These are phyloP conservation scores for Leucosticte australis DNA, from an alignment of 2,113 vertebrate genomes.

Conservation along the genomic window DNA sequence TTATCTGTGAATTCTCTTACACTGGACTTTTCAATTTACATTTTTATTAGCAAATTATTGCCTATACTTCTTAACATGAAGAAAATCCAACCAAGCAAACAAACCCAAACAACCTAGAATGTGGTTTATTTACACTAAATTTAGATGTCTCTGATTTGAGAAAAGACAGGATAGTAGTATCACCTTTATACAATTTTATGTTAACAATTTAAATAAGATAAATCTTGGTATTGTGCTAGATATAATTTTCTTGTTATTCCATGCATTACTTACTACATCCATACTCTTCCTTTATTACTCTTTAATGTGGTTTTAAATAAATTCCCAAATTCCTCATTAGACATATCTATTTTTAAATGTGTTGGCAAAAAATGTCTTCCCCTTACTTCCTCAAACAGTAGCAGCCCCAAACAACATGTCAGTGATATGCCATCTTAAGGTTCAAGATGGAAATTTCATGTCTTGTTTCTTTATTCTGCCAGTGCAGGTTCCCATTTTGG, in stretches of 20 bases:
- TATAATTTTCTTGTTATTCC: neutral
- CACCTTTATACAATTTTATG: neutral
- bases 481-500: neutral
- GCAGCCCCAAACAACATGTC: neutral
- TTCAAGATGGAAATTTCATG: neutral
- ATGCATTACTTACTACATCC: rapidly evolving
- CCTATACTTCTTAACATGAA: neutral
- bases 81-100: rapidly evolving
- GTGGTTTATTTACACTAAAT: neutral
- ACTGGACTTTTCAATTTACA: neutral
- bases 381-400: neutral
- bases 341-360: neutral
- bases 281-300: neutral
- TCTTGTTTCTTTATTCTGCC: neutral
- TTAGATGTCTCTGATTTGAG: neutral
- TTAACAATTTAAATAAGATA: neutral
- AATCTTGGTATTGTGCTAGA: neutral
- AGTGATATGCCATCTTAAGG: neutral
- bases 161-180: neutral
- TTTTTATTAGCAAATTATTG: neutral
- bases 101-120: rapidly evolving
- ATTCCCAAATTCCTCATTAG: neutral
- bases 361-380: neutral
- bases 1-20: neutral
- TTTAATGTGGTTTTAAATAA: neutral